These are phyloP conservation scores for Meteorus sp. DNA, from an alignment of 1,140 invertebrate genomes.

Conservation along the genomic window DNA sequence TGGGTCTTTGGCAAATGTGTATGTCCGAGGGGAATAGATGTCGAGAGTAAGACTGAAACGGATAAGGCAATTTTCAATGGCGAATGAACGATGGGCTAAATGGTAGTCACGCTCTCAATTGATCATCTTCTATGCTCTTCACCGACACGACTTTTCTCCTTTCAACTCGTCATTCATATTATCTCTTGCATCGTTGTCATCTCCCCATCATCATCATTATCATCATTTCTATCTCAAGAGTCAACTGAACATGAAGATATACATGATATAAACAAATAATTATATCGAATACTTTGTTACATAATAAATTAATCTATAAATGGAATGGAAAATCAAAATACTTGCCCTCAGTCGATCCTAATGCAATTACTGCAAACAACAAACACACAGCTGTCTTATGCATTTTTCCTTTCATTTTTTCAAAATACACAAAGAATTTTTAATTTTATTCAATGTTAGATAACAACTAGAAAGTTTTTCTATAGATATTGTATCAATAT, in stretches of 20 bases:
- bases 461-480: too few species aligned
- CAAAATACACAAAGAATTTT: too few species aligned
- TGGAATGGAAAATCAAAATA: background rate
- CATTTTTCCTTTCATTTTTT: too few species aligned
- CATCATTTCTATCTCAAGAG: background rate
- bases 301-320: background rate
- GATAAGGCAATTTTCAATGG: constrained; percentile 37
- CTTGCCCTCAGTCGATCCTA: background rate
- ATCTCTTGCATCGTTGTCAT: too few species aligned
- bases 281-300: background rate
- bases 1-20: constrained; percentile 13
- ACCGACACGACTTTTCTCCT: background rate
- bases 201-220: background rate
- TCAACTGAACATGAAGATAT: background rate
- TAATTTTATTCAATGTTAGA: background rate
- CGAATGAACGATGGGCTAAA: constrained; percentile 9
- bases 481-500: too few species aligned
- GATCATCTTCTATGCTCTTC: background rate
- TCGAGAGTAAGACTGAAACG: too few species aligned
- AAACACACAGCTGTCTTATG: background rate
- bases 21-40: background rate
- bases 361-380: background rate
- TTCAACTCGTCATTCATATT: too few species aligned
- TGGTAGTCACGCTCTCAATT: constrained; percentile 12
- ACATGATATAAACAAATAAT: background rate